These are phyloP conservation scores for Chlorops oryzae DNA, from an alignment of 1,140 invertebrate species.

Conservation along the genomic window DNA sequence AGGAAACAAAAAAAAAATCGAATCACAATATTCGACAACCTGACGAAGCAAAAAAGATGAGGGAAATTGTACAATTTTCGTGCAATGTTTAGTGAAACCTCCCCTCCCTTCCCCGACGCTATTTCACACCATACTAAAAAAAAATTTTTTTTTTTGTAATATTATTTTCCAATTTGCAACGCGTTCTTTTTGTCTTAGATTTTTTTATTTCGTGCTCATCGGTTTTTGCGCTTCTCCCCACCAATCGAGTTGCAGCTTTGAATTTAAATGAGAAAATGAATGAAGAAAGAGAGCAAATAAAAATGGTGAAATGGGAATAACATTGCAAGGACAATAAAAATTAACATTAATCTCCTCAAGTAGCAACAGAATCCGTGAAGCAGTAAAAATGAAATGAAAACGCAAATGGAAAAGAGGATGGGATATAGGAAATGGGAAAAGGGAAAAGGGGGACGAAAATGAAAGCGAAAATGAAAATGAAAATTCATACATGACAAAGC, in stretches of 20 bases:
- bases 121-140: not conserved
- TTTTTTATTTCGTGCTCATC: too few relatives aligned
- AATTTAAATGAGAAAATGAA: too few relatives aligned
- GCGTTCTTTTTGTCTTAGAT: constrained; percentile 22
- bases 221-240: too few relatives aligned
- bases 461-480: constrained; percentile 32
- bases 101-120: too few relatives aligned
- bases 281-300: too few relatives aligned
- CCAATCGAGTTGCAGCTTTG: too few relatives aligned
- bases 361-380: constrained; percentile 9
- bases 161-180: constrained; percentile 40
- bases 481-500: constrained; percentile 6
- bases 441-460: not conserved
- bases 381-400: constrained; percentile 7
- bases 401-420: not conserved
- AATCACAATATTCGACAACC: too few relatives aligned
- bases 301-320: not conserved
- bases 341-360: constrained; percentile 40
- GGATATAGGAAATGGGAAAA: not conserved
- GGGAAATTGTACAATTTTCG: too few relatives aligned
- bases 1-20: too few relatives aligned
- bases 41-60: too few relatives aligned
- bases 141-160: constrained; percentile 23
- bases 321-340: constrained; percentile 33
- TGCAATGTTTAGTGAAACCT: too few relatives aligned